Conservation (phyloP, 2,888 invertebrate genomes). For the Monoplex corrugatus region DNA sequence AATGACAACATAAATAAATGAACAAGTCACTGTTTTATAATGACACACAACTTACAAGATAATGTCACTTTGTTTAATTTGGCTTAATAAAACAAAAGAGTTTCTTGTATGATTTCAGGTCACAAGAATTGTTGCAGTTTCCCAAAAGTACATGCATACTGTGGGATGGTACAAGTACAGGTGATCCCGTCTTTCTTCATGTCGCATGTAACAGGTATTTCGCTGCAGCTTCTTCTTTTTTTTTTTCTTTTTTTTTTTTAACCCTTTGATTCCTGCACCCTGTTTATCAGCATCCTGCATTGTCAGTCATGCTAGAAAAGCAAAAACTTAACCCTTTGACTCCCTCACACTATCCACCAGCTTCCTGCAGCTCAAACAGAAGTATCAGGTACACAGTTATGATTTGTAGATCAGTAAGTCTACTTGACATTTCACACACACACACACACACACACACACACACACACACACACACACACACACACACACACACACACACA, state of each 20-base stretch:
- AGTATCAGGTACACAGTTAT: neutral
- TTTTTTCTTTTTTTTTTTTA: conserved; percentile 10
- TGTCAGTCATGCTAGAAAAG: neutral
- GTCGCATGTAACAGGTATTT: conserved; percentile 74
- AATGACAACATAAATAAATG: no score
- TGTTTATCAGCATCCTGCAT: neutral
- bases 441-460: neutral
- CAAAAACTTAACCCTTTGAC: no score
- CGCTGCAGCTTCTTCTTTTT: neutral
- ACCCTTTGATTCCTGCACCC: neutral
- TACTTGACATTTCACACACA: neutral
- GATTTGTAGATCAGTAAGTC: neutral
- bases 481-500: neutral
- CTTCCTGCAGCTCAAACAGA: neutral
- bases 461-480: neutral
- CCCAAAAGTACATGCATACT: conserved; percentile 76
- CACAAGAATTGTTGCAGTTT: conserved; percentile 70
- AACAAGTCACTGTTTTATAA: neutral
- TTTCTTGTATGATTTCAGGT: neutral
- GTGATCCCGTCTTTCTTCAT: conserved; percentile 70
- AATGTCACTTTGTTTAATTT: neutral
- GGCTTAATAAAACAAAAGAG: neutral
- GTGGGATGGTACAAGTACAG: conserved; percentile 76
- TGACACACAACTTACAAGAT: neutral
- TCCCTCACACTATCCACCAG: neutral